Percentiles rank a stretch among this genome's conserved stretches.
Conservation (phyloP, 92 coral and sea anemone species). For the Diadumene lineata region DNA sequence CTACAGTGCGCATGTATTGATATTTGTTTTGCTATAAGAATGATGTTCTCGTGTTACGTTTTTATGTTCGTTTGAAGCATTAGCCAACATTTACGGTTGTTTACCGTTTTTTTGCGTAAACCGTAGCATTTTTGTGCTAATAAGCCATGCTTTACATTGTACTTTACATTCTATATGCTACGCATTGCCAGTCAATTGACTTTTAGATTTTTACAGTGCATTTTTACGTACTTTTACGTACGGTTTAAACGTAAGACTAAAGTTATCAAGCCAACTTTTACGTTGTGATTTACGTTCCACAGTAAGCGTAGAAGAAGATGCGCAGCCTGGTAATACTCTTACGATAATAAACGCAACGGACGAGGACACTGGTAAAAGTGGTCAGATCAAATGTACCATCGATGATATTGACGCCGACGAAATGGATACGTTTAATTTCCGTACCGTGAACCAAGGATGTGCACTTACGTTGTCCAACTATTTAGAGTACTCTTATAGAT, state of each 20-base stretch:
- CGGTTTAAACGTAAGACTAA: too few relatives aligned
- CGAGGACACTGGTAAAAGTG: conserved; percentile 75
- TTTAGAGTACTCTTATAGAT: conserved; percentile 64
- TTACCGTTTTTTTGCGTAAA: too few relatives aligned
- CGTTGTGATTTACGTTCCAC: not conserved
- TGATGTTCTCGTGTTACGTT: too few relatives aligned
- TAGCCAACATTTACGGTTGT: too few relatives aligned
- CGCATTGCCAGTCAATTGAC: too few relatives aligned
- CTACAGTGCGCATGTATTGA: too few relatives aligned
- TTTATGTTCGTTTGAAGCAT: too few relatives aligned
- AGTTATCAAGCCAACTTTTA: not conserved
- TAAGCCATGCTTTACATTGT: too few relatives aligned
- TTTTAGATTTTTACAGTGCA: too few relatives aligned
- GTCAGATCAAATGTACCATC: conserved; percentile 76
- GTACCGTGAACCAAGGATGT: conserved; percentile 74
- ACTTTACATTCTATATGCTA: too few relatives aligned
- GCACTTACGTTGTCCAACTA: conserved; percentile 64
- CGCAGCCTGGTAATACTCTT: conserved; percentile 65
- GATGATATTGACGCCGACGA: conserved; percentile 83
- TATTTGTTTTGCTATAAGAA: too few relatives aligned
- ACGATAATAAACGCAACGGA: conserved; percentile 64
- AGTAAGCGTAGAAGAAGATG: conserved; percentile 70
- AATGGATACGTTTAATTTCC: conserved; percentile 74
- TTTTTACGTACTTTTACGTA: not conserved
- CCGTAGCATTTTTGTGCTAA: too few relatives aligned